phyloP scores from a whole-genome alignment of 2,113 vertebrate genomes.

The Martes martes region DNA sequence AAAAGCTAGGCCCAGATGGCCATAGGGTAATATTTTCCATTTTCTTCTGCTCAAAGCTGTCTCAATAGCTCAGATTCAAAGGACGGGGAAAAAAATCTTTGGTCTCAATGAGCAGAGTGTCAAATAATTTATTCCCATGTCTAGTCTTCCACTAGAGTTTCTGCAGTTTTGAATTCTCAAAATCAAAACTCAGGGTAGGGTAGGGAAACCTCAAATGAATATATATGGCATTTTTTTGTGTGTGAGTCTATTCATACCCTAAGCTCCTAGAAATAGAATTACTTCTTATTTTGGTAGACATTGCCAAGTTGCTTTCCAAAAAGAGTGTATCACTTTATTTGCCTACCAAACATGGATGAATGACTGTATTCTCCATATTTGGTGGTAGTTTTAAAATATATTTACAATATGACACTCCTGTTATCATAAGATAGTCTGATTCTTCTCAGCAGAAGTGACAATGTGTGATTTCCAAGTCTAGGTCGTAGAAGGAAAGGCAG shows the following conservation, averaged over 20 bases:
- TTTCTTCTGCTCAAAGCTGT: neutral
- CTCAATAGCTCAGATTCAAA: neutral
- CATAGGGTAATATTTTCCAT: neutral
- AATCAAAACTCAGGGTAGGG: neutral
- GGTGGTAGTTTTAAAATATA: neutral
- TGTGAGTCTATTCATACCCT: neutral
- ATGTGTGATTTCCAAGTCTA: neutral
- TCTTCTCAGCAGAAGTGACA: neutral
- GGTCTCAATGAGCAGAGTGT: neutral
- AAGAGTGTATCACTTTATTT: neutral
- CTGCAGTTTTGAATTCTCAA: neutral
- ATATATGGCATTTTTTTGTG: neutral
- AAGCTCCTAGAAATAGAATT: neutral
- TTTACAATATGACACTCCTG: neutral
- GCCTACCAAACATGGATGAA: neutral
- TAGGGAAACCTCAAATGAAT: neutral
- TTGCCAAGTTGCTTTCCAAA: neutral
- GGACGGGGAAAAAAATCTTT: neutral
- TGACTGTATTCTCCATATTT: neutral
- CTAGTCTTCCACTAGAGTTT: neutral
- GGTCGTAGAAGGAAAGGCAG: neutral
- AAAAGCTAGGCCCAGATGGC: neutral
- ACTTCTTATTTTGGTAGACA: neutral
- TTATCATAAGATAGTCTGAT: neutral
- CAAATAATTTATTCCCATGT: neutral